phyloP scores from a whole-genome alignment of 37 sponge, comb jelly and placozoan genomes.

The Axinella damicornis region DNA sequence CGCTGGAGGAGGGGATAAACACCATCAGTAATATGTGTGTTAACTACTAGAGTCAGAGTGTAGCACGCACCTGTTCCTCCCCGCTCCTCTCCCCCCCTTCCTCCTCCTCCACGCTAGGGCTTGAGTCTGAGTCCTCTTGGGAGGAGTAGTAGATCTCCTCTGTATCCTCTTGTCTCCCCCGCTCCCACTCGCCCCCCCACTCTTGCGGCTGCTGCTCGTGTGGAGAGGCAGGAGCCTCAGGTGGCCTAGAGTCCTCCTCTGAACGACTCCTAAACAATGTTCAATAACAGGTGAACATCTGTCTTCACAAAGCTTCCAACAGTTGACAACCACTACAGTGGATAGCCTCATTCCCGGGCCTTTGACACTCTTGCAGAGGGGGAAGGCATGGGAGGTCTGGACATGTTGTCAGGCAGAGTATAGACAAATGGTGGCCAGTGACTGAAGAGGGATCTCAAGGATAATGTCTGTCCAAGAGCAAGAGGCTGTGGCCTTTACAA shows the following conservation, averaged over 20 bases:
- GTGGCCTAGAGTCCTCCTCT: neutral
- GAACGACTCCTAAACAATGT: slow-evolving; percentile 1
- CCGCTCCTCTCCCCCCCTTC: slow-evolving; percentile 22
- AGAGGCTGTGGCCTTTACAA: too few relatives aligned
- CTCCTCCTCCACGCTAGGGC: slow-evolving; percentile 1
- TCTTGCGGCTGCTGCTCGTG: neutral
- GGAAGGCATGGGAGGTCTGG: too few relatives aligned
- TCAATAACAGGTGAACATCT: too few relatives aligned
- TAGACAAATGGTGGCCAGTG: too few relatives aligned
- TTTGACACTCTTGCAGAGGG: too few relatives aligned
- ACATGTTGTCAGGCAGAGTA: too few relatives aligned
- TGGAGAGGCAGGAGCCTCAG: neutral
- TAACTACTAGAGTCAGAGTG: neutral
- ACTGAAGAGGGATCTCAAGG: too few relatives aligned
- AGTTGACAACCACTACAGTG: too few relatives aligned
- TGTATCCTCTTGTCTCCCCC: neutral
- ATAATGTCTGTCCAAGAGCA: too few relatives aligned
- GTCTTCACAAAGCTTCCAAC: too few relatives aligned
- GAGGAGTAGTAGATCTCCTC: neutral
- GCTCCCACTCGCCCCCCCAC: neutral
- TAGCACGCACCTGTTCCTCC: neutral
- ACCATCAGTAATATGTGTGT: neutral
- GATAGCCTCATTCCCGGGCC: too few relatives aligned
- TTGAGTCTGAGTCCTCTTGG: slow-evolving; percentile 1
- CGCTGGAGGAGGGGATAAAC: neutral